A percentile compares a stretch with the other conserved stretches of the same genome.
These are phyloP conservation scores for Nymphicus hollandicus DNA, from an alignment of 2,113 vertebrate species.

Conservation along the genomic window DNA sequence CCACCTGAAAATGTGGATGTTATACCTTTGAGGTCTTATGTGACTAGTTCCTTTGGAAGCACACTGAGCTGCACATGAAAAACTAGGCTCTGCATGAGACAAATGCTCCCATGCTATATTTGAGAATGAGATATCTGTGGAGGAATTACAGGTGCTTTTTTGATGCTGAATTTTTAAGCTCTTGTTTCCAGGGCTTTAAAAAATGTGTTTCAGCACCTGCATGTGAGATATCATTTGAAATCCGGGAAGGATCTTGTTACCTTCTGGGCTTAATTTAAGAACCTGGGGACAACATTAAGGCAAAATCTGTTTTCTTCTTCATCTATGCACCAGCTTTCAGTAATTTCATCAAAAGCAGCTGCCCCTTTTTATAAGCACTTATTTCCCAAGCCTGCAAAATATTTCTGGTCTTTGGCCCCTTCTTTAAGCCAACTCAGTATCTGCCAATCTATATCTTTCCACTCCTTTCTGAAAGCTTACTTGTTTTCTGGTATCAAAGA, in stretches of 20 bases:
- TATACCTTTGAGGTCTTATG: background rate
- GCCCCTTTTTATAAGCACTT: background rate
- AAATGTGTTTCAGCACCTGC: conserved; percentile 36
- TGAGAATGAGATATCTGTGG: conserved; percentile 10
- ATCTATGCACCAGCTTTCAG: background rate
- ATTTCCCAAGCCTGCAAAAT: background rate
- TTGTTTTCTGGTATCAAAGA: background rate
- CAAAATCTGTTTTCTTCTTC: conserved; percentile 39
- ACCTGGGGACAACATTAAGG: conserved; percentile 49
- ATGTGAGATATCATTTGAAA: conserved; percentile 45
- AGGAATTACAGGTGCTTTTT: conserved; percentile 9
- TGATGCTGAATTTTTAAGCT: conserved; percentile 49
- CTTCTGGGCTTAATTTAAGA: conserved; percentile 18
- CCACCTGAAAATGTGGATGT: background rate
- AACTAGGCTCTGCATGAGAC: background rate
- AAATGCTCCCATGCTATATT: background rate
- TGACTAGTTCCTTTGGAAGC: background rate
- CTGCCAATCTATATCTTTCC: background rate
- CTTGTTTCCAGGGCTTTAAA: conserved; percentile 35
- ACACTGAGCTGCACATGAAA: background rate
- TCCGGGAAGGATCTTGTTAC: conserved; percentile 4
- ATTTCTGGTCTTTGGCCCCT: conserved; percentile 17
- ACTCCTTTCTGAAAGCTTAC: background rate
- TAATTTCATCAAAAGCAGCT: conserved; percentile 39
- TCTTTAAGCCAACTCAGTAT: background rate